Conservation (phyloP, 2,888 invertebrate species). For the Campoletis raptor region DNA sequence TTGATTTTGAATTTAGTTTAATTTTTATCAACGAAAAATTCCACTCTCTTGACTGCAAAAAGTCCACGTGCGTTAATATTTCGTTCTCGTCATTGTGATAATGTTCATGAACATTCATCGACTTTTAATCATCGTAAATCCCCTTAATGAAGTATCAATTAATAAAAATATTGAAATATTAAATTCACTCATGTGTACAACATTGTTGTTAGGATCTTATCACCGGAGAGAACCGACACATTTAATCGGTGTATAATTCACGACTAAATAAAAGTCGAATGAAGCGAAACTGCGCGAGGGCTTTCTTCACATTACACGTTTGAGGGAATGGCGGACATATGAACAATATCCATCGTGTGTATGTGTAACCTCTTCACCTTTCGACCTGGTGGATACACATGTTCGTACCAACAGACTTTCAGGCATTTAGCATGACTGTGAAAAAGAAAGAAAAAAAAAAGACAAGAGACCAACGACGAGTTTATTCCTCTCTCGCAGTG, state of each 20-base stretch:
- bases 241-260: conserved; percentile 7
- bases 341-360: conserved; percentile 21
- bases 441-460: conserved; percentile 9
- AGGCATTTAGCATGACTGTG: conserved; percentile 14
- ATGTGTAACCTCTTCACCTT: conserved; percentile 71
- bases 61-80: too few relatives aligned
- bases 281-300: not conserved
- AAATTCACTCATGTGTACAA: not conserved
- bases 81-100: too few relatives aligned
- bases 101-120: too few relatives aligned
- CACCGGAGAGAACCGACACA: not conserved
- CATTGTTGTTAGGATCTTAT: not conserved
- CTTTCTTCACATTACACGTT: not conserved
- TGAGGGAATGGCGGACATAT: conserved; percentile 10
- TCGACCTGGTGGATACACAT: conserved; percentile 62
- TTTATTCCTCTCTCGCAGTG: conserved; percentile 62
- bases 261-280: conserved; percentile 31
- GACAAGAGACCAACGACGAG: conserved; percentile 26
- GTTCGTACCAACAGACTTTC: conserved; percentile 16
- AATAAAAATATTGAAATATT: not conserved
- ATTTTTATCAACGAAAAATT: too few relatives aligned
- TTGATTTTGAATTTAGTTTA: too few relatives aligned
- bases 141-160: not conserved
- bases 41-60: too few relatives aligned
- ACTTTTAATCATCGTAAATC: too few relatives aligned